Evolutionary conservation across 2,797 vertebrate genomes (phyloP), one percentile per base, ranked within the genome.

Genomic region (Pipistrellus pipistrellus): DNA sequence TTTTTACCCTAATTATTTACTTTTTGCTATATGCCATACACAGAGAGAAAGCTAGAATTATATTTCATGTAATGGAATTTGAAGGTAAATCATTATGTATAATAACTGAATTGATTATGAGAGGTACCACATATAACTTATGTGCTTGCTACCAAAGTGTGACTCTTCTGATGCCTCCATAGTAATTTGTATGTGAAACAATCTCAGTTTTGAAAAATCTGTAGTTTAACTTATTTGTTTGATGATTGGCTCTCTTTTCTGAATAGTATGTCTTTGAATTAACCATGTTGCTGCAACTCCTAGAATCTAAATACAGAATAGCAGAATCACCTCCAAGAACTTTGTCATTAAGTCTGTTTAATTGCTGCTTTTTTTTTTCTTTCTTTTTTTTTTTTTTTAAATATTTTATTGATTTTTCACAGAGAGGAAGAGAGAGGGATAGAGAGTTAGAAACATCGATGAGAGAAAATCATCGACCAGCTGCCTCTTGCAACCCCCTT

Each of bases 301-400:
- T 93, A 25, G 21, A 68, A 90, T 95, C 77, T 85, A 55, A 95
- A 78, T 48, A 41, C 35, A 59, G 59, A 94, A 78, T 83, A 46
- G 38, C 13, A 51, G 48, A 44, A 57, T 76, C 41, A 32, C 4
- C 41, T 59, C 23, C 11, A 82, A 90, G 68, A 51, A 85, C 68
- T 85, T 85, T 81, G 80, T 90, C 81, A 72, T 14, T 69, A 51
- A 86, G 9, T 59, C 20, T 80, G 12, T 84, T n/a, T 69, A 44
- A 46, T 87, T 90, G 41, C 94, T 93, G 48, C 48, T 89, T 93
- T 94, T 90, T 71, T n/a, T n/a, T n/a, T n/a, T n/a, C n/a, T n/a
- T n/a, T n/a, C n/a, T n/a, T n/a, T n/a, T n/a, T n/a, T n/a, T n/a
- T n/a, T n/a, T n/a, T n/a, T n/a, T n/a, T n/a, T n/a, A n/a, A n/a